Percentiles rank a stretch among this genome's conserved stretches.
Conservation (phyloP, 2,797 vertebrate genomes). For the Enteromius trimaculatus region DNA sequence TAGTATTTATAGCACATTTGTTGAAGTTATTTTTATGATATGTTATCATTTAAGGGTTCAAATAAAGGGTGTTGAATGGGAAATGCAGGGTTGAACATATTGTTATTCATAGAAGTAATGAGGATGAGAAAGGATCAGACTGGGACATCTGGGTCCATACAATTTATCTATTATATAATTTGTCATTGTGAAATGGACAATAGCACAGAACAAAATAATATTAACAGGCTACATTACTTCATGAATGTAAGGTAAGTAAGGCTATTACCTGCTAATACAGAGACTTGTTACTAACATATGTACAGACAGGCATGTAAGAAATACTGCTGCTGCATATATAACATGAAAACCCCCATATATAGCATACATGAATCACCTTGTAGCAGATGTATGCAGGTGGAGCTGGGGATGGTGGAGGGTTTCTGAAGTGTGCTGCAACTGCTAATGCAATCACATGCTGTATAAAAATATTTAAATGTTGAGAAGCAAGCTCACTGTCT, state of each 20-base stretch:
- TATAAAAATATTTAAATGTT: background rate
- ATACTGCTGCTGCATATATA: background rate
- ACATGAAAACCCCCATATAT: background rate
- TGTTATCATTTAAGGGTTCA: background rate
- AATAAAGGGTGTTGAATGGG: background rate
- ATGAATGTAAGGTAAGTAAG: background rate
- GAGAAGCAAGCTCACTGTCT: background rate
- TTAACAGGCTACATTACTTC: background rate
- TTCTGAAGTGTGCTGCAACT: background rate
- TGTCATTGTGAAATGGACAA: background rate
- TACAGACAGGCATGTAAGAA: no score
- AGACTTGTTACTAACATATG: no score
- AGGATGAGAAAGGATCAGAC: constrained; percentile 23
- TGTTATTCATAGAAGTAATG: constrained; percentile 5
- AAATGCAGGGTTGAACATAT: background rate
- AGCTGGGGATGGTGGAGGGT: background rate
- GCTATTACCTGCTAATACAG: no score
- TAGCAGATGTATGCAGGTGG: background rate
- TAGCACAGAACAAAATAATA: background rate
- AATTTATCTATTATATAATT: no score
- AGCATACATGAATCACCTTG: background rate
- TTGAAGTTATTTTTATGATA: background rate
- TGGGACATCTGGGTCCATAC: background rate
- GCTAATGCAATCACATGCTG: background rate
- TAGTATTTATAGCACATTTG: background rate